Percentiles rank a stretch among this genome's conserved stretches.
Conservation (phyloP, 2,113 vertebrate species). For the Hassar affinis region DNA sequence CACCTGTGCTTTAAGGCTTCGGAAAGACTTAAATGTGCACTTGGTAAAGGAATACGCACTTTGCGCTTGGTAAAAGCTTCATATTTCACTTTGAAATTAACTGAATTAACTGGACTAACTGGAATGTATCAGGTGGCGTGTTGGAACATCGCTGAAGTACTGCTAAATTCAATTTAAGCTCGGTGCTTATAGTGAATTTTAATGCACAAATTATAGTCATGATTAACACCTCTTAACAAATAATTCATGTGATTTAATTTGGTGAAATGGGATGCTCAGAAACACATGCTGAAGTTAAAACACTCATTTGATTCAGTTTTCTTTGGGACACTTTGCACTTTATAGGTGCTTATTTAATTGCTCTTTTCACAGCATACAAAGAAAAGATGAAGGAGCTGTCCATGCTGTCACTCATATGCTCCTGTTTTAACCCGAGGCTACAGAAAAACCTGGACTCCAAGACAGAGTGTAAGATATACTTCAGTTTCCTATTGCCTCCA, state of each 20-base stretch:
- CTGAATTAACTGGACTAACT: slow-evolving; percentile 6
- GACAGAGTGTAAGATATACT: slow-evolving; percentile 82
- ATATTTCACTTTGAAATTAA: slow-evolving; percentile 11
- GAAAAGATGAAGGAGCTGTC: slow-evolving; percentile 99
- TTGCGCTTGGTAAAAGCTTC: slow-evolving; percentile 7
- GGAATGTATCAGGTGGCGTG: slow-evolving; percentile 17
- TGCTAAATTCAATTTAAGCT: neutral
- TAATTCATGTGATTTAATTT: neutral
- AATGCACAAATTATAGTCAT: neutral
- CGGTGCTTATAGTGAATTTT: neutral
- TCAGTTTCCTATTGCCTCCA: neutral
- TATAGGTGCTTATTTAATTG: neutral
- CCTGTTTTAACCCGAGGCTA: slow-evolving; percentile 92
- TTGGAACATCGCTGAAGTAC: neutral
- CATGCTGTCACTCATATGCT: slow-evolving; percentile 94
- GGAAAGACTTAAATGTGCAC: slow-evolving; percentile 1
- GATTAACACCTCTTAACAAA: neutral
- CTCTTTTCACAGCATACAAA: slow-evolving; percentile 86
- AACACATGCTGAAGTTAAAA: neutral
- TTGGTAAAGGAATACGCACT: slow-evolving; percentile 16
- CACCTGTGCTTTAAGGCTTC: neutral
- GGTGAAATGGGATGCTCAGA: no score
- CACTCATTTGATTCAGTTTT: neutral
- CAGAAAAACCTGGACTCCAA: slow-evolving; percentile 88
- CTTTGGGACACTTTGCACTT: neutral